Evolutionary conservation across 2,797 vertebrate genomes (phyloP), one percentile per base, ranked within the genome.

Genomic region (Falco rusticolus): DNA sequence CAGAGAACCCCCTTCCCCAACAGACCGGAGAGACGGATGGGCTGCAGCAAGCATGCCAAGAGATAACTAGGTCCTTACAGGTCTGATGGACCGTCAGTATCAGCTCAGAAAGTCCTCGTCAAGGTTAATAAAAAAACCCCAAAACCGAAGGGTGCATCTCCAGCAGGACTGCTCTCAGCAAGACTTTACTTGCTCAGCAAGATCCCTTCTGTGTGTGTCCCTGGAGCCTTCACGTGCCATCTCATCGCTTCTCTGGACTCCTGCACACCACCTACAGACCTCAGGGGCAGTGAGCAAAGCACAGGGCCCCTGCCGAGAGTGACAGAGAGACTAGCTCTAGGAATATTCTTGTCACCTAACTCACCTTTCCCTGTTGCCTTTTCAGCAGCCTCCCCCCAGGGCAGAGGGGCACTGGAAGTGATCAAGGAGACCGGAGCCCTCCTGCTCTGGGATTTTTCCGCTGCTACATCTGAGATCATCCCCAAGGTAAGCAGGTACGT

Each of bases 401-500:
- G 95, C 91, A 96, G 96, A 97, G 94, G 96, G 96, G 87, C 95
- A 96, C 45, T n/a, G 93, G 91, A 94, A 94, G 96, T 80, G 93
- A 96, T 71, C 95, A 97, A 94, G 90, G 74, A 96, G 95, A 95
- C 77, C 0, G 89, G 90, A 97, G 91, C 95, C 95, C 94, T 95
- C 84, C 95, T 96, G 94, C 96, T 97, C 96, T 94, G 95, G 88
- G 95, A 92, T 93, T 95, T 96, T 96, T 97, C 95, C 94, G 61
- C 92, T 95, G 93, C 96, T 96, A 92, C 94, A 95, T 96, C 95
- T 95, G 93, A 89, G 74, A 91, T 95, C 95, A 96, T 96, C 90
- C 95, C 96, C 96, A 96, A 91, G 93, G 96, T 80, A 94, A 95
- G 94, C 96, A 96, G 96, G 96, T 96, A 94, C 91, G 91, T 96